These are phyloP conservation scores for Pycnomerus fuliginosus DNA, from an alignment of 2,888 invertebrate species.

Conservation along the genomic window DNA sequence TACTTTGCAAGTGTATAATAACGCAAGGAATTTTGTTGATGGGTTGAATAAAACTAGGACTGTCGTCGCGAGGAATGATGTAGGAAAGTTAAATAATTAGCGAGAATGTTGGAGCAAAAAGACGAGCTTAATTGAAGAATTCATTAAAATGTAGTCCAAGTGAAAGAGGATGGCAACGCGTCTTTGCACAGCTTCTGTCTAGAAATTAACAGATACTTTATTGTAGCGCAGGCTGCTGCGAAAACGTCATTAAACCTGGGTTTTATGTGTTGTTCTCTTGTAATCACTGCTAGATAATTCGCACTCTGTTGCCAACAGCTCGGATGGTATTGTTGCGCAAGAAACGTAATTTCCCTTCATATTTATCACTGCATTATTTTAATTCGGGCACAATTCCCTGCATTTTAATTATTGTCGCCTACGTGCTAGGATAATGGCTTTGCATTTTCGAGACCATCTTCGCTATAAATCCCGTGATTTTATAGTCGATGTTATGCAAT, in stretches of 20 bases:
- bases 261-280: conserved; percentile 45
- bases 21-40: conserved; percentile 14
- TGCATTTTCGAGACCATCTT: conserved; percentile 4
- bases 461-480: background rate
- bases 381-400: conserved; percentile 19
- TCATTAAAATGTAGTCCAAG: conserved; percentile 25
- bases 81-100: too few species aligned
- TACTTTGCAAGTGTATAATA: conserved; percentile 15
- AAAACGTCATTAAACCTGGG: conserved; percentile 45
- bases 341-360: conserved; percentile 32
- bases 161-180: conserved; percentile 24
- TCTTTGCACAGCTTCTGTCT: conserved; percentile 29
- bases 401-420: conserved; percentile 17
- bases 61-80: too few species aligned
- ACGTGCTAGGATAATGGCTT: conserved; percentile 13
- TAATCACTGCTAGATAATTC: conserved; percentile 45
- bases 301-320: conserved; percentile 33
- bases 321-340: conserved; percentile 31
- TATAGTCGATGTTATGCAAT: background rate
- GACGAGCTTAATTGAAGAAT: conserved; percentile 25
- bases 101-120: too few species aligned
- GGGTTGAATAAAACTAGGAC: background rate
- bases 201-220: conserved; percentile 47
- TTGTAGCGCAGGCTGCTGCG: conserved; percentile 43
- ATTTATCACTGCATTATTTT: conserved; percentile 31